Evolutionary conservation across 1,140 invertebrate species (phyloP).

Genomic region (Drosophila elegans): DNA sequence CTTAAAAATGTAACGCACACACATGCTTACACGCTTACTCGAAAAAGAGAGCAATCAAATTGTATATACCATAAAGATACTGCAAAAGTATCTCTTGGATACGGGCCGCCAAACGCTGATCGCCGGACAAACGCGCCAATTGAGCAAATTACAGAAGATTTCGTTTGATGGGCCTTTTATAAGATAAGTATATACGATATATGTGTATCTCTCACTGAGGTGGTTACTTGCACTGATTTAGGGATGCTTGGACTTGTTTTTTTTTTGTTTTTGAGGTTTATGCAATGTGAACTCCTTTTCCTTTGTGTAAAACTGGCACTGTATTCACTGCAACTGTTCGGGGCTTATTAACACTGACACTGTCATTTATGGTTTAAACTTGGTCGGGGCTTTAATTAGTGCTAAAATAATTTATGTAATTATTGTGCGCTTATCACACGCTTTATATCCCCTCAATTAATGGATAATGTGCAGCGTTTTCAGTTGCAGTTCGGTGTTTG

Average conservation of each 20-base stretch:
- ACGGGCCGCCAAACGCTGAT: slow-evolving; percentile 55
- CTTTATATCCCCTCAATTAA: slow-evolving; percentile 47
- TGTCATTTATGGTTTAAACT: slow-evolving; percentile 9
- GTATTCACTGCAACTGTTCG: background rate
- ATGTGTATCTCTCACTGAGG: slow-evolving; percentile 20
- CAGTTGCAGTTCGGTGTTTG: slow-evolving; percentile 36
- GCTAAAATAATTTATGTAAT: slow-evolving; percentile 4
- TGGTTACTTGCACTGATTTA: slow-evolving; percentile 50
- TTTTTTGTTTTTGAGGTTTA: slow-evolving; percentile 19
- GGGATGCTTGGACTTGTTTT: slow-evolving; percentile 46
- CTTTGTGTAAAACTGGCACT: background rate
- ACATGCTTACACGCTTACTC: slow-evolving; percentile 44
- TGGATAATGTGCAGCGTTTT: slow-evolving; percentile 34
- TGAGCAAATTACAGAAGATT: slow-evolving; percentile 81
- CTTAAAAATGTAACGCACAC: slow-evolving; percentile 34
- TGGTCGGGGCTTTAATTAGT: slow-evolving; percentile 2
- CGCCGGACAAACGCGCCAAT: slow-evolving; percentile 62
- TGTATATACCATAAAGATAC: background rate
- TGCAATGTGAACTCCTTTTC: slow-evolving; percentile 37
- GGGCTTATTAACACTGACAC: background rate
- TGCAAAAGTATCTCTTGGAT: slow-evolving; percentile 73
- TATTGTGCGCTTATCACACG: slow-evolving; percentile 53
- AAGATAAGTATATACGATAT: slow-evolving; percentile 19
- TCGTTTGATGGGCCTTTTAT: slow-evolving; percentile 76
- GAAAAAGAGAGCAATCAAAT: slow-evolving; percentile 15